phyloP scores from a whole-genome alignment of 2,888 invertebrate genomes.

The Euplexia lucipara region DNA sequence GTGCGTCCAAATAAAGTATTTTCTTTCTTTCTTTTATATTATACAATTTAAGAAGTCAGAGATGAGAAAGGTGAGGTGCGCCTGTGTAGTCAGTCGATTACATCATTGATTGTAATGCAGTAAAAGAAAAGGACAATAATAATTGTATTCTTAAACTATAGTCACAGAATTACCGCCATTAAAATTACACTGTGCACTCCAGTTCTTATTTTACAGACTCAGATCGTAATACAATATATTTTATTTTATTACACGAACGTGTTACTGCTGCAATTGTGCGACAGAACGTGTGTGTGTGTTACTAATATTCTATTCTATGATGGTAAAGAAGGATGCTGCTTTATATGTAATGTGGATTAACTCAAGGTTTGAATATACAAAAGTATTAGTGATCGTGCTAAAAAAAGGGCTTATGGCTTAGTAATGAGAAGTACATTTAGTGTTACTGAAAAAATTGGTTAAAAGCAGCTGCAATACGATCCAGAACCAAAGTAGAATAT shows the following conservation, averaged over 20 bases:
- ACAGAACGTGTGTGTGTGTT: slow-evolving; percentile 38
- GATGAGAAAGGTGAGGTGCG: no score
- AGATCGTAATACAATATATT: slow-evolving; percentile 44
- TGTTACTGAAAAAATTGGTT: no score
- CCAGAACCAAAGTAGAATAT: no score
- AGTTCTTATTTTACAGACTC: slow-evolving; percentile 45
- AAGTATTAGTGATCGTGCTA: background rate
- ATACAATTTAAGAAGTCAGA: no score
- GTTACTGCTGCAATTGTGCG: slow-evolving; percentile 36
- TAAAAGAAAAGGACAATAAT: no score
- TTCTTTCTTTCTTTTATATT: no score
- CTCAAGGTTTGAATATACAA: background rate
- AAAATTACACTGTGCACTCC: slow-evolving; percentile 48
- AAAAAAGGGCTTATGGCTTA: no score
- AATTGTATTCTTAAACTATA: slow-evolving; percentile 15
- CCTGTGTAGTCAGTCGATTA: no score
- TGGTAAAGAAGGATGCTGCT: background rate
- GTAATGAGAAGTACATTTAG: no score
- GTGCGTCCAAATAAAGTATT: no score
- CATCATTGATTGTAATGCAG: no score
- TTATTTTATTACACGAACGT: slow-evolving; percentile 57
- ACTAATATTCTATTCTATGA: slow-evolving; percentile 9
- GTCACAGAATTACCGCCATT: slow-evolving; percentile 19
- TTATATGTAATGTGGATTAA: background rate
- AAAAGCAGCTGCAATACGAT: no score